A percentile compares a stretch with the other conserved stretches of the same genome.
These are phyloP conservation scores for Cydia strobilella DNA, from an alignment of 1,140 invertebrate genomes.

Conservation along the genomic window DNA sequence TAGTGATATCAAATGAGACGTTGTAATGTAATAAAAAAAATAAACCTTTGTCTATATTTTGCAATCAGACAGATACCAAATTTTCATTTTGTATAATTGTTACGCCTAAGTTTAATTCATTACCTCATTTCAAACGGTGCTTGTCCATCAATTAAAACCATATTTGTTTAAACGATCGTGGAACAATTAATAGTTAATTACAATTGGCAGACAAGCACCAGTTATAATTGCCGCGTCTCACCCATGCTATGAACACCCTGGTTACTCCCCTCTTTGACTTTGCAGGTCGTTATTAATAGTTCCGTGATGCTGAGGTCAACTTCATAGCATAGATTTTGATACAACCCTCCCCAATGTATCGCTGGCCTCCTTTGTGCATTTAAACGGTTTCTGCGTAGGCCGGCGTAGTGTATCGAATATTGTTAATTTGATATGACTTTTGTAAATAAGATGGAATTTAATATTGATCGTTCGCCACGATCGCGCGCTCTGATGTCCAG, in stretches of 20 bases:
- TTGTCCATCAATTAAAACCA: not conserved
- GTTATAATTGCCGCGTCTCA: slow-evolving; percentile 12
- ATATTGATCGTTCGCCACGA: slow-evolving; percentile 33
- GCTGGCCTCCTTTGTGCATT: slow-evolving; percentile 67
- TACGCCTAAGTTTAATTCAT: slow-evolving; percentile 29
- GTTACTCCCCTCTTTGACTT: slow-evolving; percentile 77
- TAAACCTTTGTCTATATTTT: not conserved
- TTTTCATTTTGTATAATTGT: slow-evolving; percentile 24
- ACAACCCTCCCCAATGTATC: slow-evolving; percentile 59
- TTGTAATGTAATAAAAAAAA: not conserved
- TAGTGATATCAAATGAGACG: slow-evolving; percentile 11
- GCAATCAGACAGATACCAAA: slow-evolving; percentile 1
- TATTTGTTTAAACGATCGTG: not conserved
- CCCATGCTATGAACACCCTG: slow-evolving; percentile 48
- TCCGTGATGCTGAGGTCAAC: slow-evolving; percentile 66
- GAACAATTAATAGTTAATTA: not conserved
- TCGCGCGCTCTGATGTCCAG: slow-evolving; percentile 42
- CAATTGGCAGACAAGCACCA: not conserved
- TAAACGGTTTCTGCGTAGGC: slow-evolving; percentile 64
- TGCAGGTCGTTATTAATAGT: slow-evolving; percentile 80
- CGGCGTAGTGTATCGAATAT: slow-evolving; percentile 42
- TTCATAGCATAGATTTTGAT: slow-evolving; percentile 69
- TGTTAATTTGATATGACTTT: slow-evolving; percentile 41
- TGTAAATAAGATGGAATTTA: slow-evolving; percentile 46
- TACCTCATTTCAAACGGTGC: not conserved